A percentile compares a stretch with the other conserved stretches of the same genome.
Conservation (phyloP, 2,888 invertebrate species). For the Idaea straminata region DNA sequence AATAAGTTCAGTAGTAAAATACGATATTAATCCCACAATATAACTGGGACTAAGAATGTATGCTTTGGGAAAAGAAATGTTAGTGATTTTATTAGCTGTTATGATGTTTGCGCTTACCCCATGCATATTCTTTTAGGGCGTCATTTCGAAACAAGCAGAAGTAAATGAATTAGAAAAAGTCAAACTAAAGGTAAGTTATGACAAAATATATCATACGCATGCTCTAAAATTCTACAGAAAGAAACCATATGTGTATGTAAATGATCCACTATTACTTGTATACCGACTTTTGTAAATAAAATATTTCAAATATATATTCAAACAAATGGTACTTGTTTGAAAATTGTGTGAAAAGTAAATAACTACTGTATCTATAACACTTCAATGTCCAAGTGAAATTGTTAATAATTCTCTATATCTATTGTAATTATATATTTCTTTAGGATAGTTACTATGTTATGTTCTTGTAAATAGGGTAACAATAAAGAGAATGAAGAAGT, state of each 20-base stretch:
- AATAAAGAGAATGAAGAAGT: slow-evolving; percentile 52
- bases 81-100: not conserved
- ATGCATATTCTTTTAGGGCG: slow-evolving; percentile 67
- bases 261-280: slow-evolving; percentile 28
- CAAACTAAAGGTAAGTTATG: slow-evolving; percentile 70
- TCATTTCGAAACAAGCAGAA: slow-evolving; percentile 59
- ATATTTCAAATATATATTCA: slow-evolving; percentile 40
- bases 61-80: not conserved
- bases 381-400: slow-evolving; percentile 10
- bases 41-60: not conserved
- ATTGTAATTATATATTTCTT: not conserved
- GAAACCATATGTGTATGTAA: slow-evolving; percentile 18
- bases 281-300: slow-evolving; percentile 43
- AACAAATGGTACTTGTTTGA: slow-evolving; percentile 42
- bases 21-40: not conserved
- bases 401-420: slow-evolving; percentile 11
- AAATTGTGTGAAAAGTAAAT: slow-evolving; percentile 52
- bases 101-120: slow-evolving; percentile 44
- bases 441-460: slow-evolving; percentile 4
- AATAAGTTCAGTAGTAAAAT: not conserved
- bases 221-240: slow-evolving; percentile 20
- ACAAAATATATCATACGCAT: slow-evolving; percentile 28
- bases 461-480: slow-evolving; percentile 70
- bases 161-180: slow-evolving; percentile 56
- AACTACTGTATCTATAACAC: slow-evolving; percentile 35